Evolutionary conservation across 2,113 vertebrate species (phyloP), one percentile per base, ranked within the genome.

Genomic region (Cygnus atratus): DNA sequence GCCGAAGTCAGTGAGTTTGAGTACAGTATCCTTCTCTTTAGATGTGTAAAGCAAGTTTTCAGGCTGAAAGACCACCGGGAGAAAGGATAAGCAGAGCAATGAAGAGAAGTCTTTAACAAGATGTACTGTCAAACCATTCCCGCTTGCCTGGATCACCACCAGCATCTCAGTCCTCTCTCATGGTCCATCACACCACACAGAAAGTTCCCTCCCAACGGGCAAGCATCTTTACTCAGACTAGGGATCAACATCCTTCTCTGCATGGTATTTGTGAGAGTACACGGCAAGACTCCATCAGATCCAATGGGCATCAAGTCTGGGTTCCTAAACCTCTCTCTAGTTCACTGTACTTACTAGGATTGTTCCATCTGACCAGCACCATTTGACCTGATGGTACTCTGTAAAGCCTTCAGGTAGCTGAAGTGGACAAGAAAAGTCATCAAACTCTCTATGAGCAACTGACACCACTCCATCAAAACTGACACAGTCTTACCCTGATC

Each of bases 1-100:
- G 61, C 99, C 99, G 72, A 99, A 99, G 95, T 99, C 99, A 6
- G 99, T 99, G 83, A 99, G 98, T 93, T 99, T 99, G 87, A 99
- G 99, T 52, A 99, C 96, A 2, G 97, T 91, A 5, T 98, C 98
- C 92, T 88, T 98, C 28, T 98, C 98, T 97, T 98, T 99, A 43
- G 96, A 98, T 0, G 98, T 99, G 96, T 99, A 99, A 37, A 99
- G 98, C 93, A 99, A 97, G 96, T 99, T 99, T 98, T 99, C 99
- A 44, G 99, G 99, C 99, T 99, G 95, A 37, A 72, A 94, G 50
- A 55, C 33, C 91, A 92, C n/a, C 52, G 71, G 82, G 48, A 88
- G 52, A 87, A 62, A 96, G 68, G 35, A 95, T n/a, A 94, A 96
- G 92, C 15, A 62, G 39, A 76, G 72, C 43, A 57, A 58, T 41